These are phyloP conservation scores for Felis chaus DNA, from an alignment of 2,113 vertebrate species.

Conservation along the genomic window DNA sequence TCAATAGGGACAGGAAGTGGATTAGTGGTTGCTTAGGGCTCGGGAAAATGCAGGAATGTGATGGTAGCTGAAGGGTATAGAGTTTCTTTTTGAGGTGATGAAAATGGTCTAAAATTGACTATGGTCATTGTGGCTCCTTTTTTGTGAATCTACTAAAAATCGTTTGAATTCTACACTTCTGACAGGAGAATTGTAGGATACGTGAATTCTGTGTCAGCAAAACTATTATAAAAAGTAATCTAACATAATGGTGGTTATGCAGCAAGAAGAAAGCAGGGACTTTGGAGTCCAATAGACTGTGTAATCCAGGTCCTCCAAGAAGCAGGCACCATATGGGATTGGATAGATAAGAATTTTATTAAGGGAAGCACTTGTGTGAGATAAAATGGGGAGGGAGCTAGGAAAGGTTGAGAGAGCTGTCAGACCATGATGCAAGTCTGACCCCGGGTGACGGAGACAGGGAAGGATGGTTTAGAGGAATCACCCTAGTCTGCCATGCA, in stretches of 20 bases:
- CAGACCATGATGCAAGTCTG: not conserved
- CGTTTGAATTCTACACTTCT: not conserved
- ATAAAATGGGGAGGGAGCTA: not conserved
- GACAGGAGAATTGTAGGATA: not conserved
- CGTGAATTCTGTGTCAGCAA: not conserved
- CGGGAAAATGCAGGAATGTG: not conserved
- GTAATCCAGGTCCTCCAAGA: not conserved
- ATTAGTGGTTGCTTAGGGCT: not conserved
- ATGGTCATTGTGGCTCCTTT: not conserved
- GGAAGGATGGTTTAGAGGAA: not conserved
- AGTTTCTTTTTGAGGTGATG: not conserved
- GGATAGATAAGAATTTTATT: not conserved
- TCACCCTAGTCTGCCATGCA: not conserved
- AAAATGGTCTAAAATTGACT: not conserved
- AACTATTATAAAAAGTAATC: not conserved
- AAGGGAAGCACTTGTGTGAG: not conserved
- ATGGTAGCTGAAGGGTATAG: not conserved
- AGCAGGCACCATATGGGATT: not conserved
- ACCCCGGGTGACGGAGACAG: not conserved
- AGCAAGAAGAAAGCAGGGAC: not conserved
- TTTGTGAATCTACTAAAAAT: not conserved
- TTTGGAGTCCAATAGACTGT: not conserved
- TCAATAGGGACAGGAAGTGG: not conserved
- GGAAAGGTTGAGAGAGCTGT: not conserved
- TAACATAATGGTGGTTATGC: not conserved